Evolutionary conservation across 2,113 vertebrate genomes (phyloP).

Genomic region (Irena cyanogastra): DNA sequence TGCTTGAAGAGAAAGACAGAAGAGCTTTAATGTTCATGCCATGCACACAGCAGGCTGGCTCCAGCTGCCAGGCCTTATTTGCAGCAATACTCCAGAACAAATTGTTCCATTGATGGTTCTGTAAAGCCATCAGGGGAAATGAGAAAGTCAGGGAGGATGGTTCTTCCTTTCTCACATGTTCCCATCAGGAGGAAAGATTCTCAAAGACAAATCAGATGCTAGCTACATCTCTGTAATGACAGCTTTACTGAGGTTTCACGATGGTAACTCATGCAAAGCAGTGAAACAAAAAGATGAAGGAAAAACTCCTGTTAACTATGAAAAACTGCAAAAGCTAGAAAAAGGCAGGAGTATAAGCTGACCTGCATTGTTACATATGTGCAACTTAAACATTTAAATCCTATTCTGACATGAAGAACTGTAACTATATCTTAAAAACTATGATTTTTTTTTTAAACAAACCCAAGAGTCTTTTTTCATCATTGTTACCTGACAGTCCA

Average conservation of each 20-base stretch:
- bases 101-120: neutral
- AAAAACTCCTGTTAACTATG: neutral
- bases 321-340: neutral
- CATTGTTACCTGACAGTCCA: neutral
- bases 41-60: neutral
- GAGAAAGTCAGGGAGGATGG: neutral
- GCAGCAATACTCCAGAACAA: constrained; percentile 10
- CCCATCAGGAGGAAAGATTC: neutral
- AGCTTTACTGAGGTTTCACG: neutral
- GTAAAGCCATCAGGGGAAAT: neutral
- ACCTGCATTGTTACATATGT: neutral
- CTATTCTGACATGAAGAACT: neutral
- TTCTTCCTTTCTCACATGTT: neutral
- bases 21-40: neutral
- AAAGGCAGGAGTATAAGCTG: neutral
- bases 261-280: neutral
- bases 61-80: constrained; percentile 22
- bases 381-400: neutral
- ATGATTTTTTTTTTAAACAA: neutral
- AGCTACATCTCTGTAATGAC: neutral
- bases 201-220: neutral
- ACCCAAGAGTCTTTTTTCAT: neutral
- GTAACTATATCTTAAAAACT: neutral
- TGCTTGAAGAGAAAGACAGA: neutral
- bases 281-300: neutral